Evolutionary conservation across 2,888 invertebrate species (phyloP).

Genomic region (Alitta virens): DNA sequence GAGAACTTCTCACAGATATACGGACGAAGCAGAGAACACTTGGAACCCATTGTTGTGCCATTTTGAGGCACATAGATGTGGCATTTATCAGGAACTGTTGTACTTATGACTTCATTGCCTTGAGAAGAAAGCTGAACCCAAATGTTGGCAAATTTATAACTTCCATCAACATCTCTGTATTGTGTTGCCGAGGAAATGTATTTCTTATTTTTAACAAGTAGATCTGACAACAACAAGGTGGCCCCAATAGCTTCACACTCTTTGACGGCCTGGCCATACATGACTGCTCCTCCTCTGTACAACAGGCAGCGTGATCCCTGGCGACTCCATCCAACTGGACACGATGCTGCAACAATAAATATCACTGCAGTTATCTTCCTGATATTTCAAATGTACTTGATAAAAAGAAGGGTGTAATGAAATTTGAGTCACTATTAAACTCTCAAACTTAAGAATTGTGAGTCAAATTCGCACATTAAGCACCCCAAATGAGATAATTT

Average conservation of each 20-base stretch:
- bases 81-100: neutral
- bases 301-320: neutral
- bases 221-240: neutral
- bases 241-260: neutral
- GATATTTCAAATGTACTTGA: no score
- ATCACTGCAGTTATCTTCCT: no score
- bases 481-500: no score
- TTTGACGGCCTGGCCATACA: neutral
- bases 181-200: neutral
- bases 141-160: neutral
- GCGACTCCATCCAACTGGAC: neutral
- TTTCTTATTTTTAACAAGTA: neutral
- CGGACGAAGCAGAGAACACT: neutral
- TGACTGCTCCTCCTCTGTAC: neutral
- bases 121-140: neutral
- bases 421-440: no score
- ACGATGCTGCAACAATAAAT: neutral
- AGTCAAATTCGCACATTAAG: no score
- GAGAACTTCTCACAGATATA: neutral
- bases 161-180: conserved; percentile 4
- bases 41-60: neutral
- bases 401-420: no score
- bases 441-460: no score
- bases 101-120: no score
- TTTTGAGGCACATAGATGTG: neutral